Conservation (phyloP, 2,888 invertebrate species). For the Pollenia angustigena region DNA sequence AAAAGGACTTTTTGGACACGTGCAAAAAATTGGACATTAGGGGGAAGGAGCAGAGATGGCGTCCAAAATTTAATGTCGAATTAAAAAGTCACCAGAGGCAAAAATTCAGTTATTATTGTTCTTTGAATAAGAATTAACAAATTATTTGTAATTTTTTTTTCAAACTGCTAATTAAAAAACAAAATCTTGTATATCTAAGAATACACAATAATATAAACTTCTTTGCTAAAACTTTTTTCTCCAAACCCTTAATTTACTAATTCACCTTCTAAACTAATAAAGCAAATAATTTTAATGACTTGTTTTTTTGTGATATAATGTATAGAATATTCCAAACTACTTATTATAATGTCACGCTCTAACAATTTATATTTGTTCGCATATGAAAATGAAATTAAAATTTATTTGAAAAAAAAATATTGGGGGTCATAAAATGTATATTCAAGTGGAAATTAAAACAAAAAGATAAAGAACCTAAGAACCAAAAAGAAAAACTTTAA, state of each 20-base stretch:
- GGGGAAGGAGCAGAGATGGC: no score
- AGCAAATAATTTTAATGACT: constrained; percentile 1
- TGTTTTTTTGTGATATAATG: constrained; percentile 34
- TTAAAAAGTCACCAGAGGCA: no score
- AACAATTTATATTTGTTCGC: constrained; percentile 77
- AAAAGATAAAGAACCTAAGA: not conserved
- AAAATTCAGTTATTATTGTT: no score
- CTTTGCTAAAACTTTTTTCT: constrained; percentile 2
- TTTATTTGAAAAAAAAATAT: not conserved
- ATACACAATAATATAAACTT: constrained; percentile 6
- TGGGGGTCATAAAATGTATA: constrained; percentile 3
- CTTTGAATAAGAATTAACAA: no score
- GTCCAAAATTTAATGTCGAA: no score
- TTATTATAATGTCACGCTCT: constrained; percentile 81
- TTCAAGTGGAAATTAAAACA: not conserved
- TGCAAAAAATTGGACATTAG: no score
- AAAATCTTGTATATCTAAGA: not conserved
- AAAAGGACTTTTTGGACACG: no score
- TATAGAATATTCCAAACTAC: constrained; percentile 47
- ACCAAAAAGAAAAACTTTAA: not conserved
- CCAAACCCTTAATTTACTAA: constrained; percentile 45
- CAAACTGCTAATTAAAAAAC: not conserved
- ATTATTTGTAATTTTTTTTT: no score
- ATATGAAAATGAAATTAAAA: constrained; percentile 40
- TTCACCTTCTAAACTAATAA: constrained; percentile 68